Evolutionary conservation across 1,140 invertebrate genomes (phyloP), one percentile per base, ranked within the genome.

Genomic region (Cylas formicarius): DNA sequence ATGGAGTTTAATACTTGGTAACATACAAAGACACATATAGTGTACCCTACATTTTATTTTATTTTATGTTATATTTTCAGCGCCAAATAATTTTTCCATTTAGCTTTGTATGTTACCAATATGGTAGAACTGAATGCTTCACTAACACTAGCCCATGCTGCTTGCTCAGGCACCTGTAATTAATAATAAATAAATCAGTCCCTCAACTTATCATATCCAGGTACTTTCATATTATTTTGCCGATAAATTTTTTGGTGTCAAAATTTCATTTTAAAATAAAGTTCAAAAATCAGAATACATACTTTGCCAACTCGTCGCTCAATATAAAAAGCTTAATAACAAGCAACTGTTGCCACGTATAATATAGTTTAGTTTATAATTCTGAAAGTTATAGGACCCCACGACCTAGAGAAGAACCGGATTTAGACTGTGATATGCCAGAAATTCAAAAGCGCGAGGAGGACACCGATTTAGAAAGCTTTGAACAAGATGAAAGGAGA

Each of bases 401-500:
- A 10, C 48, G 44, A 29, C 29, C 27, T 36, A 41, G 21, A 19
- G 55, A 58, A 42, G 55, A 60, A 44, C 36, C 39, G 13, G 58
- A 62, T 26, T 36, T 55, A 45, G 61, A 60, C 61, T 65, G 61
- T 60, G 63, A 60, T 57, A 65, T 65, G 60, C 42, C 49, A 14
- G 58, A 63, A 42, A 33, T 58, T 24, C 38, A 37, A 36, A 40
- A 24, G 29, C 49, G 58, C 13, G 62, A 63, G 18, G 61, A 65
- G 17, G 59, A 63, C 42, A 62, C 61, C 5, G 63, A 67, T 45
- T 28, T 65, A 13, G 64, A 68, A 48, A 66, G 63, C 52, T 74
- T 74, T 55, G 71, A 74, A 52, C 56, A 65, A 22, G 68, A 72
- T 26, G 72, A 73, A 43, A 59, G 63, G 45, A 52, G 62, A 46